These are phyloP conservation scores for Eilema griseolum DNA, from an alignment of 2,888 invertebrate species.

Conservation along the genomic window DNA sequence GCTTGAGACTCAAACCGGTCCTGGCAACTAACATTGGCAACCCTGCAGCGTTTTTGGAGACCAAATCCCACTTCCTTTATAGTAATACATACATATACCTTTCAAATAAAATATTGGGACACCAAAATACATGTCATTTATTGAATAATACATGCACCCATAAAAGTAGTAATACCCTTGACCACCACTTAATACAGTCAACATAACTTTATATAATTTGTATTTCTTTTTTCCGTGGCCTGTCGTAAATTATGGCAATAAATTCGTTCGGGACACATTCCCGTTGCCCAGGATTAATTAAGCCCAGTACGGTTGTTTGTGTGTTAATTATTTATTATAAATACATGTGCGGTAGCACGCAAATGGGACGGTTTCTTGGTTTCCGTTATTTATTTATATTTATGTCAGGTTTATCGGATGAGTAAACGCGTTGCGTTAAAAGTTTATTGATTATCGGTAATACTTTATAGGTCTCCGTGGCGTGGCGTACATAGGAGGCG, in stretches of 20 bases:
- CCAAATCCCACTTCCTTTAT: no score
- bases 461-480: no score
- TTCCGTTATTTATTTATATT: conserved; percentile 5
- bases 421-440: conserved; percentile 3
- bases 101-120: no score
- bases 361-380: conserved; percentile 38
- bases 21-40: no score
- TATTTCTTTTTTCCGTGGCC: conserved; percentile 77
- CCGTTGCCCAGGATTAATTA: conserved; percentile 79
- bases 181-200: conserved; percentile 55
- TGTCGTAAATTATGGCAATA: conserved; percentile 82
- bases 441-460: background rate
- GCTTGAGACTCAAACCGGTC: no score
- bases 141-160: background rate
- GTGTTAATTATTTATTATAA: conserved; percentile 55
- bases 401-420: conserved; percentile 6
- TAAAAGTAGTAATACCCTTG: conserved; percentile 31
- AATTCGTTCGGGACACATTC: conserved; percentile 75
- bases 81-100: no score
- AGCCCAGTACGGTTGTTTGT: conserved; percentile 69
- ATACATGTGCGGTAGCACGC: conserved; percentile 45
- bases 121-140: background rate
- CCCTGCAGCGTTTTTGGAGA: no score
- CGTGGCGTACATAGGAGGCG: no score
- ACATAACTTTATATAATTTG: conserved; percentile 67